Percentiles rank a stretch among this genome's conserved stretches.
These are phyloP conservation scores for Peromyscus attwateri DNA, from an alignment of 2,797 vertebrate genomes.

Conservation along the genomic window DNA sequence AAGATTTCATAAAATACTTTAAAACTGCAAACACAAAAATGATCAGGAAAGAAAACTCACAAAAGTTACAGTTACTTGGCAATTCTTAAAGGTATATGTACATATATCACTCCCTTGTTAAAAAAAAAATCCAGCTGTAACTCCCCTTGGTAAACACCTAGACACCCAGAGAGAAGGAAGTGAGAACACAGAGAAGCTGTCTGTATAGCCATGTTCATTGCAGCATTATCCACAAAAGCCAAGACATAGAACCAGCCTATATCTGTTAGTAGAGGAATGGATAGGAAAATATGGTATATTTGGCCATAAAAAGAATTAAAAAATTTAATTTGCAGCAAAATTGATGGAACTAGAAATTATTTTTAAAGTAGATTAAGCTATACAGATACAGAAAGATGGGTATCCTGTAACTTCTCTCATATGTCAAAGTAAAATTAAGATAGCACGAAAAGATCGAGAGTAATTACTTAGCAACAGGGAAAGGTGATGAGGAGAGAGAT, in stretches of 20 bases:
- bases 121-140: not conserved
- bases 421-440: not conserved
- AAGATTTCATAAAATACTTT: not conserved
- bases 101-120: not conserved
- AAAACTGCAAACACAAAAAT: not conserved
- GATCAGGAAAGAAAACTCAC: not conserved
- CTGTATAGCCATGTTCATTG: not conserved
- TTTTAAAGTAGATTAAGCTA: not conserved
- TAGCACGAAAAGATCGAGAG: not conserved
- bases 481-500: not conserved
- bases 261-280: not conserved
- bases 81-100: not conserved
- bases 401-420: not conserved
- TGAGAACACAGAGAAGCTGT: no score
- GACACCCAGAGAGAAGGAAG: not conserved
- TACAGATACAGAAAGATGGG: not conserved
- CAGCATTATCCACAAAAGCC: not conserved
- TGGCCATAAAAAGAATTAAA: not conserved
- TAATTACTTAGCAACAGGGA: not conserved
- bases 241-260: not conserved
- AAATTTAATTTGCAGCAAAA: not conserved
- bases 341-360: not conserved
- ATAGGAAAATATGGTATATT: not conserved
- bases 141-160: not conserved
- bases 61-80: not conserved